Evolutionary conservation across 2,888 invertebrate genomes (phyloP), one percentile per base, ranked within the genome.

Genomic region (Sarcophaga variegata): DNA sequence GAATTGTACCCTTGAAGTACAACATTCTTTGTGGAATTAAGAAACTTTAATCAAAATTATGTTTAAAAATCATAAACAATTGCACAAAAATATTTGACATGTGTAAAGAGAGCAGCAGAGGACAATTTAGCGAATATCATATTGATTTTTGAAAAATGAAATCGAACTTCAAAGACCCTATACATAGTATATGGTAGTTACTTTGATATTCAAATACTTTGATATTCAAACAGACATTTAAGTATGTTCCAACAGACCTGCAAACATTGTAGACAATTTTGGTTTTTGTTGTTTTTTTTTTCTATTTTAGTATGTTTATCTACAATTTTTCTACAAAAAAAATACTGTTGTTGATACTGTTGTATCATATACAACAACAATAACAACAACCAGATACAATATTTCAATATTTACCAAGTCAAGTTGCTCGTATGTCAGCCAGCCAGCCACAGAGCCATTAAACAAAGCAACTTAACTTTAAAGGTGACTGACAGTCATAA

Each of bases 221-320:
- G 37, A 37, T 37, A 37, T 37, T 10, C 37, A 10, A 37, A 37
- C 37, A 37, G 37, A 10, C 37, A 37, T 37, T 37, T 17, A 17
- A 14, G 2, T 14, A 54, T 54, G 17, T 17, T 54, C 54, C 54
- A 5, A 54, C 54, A 17, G 37, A 37, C 54, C 4, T 54, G 17
- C 54, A 54, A 14, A 54, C 54, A 17, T 54, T 17, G 17, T 54
- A 54, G 14, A 54, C 54, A 54, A 10, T 37, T 37, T 37, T 17
- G 59, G 59, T 59, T 59, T 59, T 59, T 17, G 5, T 59, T 59
- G 3, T 54, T 54, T 59, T 59, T 59, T 59, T 62, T 22, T 62
- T 17, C 22, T 62, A 17, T 54, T 72, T 82, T 54, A 70, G 64
- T 67, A 2, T 83, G 72, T 83, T 78, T 78, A 78, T 72, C 83